These are phyloP conservation scores for Andrena dorsata DNA, from an alignment of 2,888 invertebrate species.

Conservation along the genomic window DNA sequence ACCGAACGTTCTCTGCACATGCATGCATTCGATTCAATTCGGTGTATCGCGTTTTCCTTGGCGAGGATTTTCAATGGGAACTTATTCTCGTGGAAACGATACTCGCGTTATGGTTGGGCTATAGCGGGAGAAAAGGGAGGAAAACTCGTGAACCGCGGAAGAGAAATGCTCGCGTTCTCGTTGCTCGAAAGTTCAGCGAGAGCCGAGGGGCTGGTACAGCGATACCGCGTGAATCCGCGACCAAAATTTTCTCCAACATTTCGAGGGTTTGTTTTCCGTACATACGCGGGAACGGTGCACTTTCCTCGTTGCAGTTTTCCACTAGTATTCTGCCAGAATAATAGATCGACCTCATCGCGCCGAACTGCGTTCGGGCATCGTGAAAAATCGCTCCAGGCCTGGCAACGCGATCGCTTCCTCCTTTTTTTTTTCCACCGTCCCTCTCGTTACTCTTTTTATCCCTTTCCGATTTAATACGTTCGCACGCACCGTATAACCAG, in stretches of 20 bases:
- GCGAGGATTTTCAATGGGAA: slow-evolving; percentile 30
- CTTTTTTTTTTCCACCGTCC: neutral
- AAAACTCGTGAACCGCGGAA: slow-evolving; percentile 20
- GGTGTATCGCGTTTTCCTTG: slow-evolving; percentile 27
- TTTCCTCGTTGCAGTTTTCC: neutral
- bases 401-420: neutral
- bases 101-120: slow-evolving; percentile 19
- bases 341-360: slow-evolving; percentile 7
- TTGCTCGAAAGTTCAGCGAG: slow-evolving; percentile 11
- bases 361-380: slow-evolving; percentile 10
- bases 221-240: neutral
- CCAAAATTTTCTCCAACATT: slow-evolving; percentile 4
- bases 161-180: slow-evolving; percentile 17
- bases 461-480: slow-evolving; percentile 16
- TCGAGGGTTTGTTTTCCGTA: neutral
- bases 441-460: neutral
- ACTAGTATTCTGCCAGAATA: neutral
- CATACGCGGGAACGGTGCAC: neutral
- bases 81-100: slow-evolving; percentile 38
- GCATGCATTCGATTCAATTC: slow-evolving; percentile 10
- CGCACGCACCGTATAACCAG: neutral
- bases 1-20: neutral
- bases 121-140: neutral
- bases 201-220: neutral
- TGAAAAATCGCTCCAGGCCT: slow-evolving; percentile 14